These are phyloP conservation scores for Pantherophis alleghaniensis DNA, from an alignment of 2,797 vertebrate genomes.

Conservation along the genomic window DNA sequence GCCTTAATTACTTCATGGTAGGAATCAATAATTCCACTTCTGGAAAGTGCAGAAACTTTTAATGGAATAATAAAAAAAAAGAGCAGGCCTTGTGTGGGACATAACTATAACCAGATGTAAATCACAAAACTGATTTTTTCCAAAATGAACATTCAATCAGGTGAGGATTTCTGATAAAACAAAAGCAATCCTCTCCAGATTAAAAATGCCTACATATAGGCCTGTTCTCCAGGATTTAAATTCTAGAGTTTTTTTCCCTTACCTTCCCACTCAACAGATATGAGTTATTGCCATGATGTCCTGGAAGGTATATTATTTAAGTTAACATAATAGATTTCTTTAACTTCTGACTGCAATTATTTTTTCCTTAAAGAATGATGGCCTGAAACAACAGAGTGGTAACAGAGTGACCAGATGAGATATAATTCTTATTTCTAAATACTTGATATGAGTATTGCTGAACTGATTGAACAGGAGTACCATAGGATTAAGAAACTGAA, in stretches of 20 bases:
- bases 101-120: background rate
- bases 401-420: background rate
- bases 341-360: background rate
- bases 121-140: background rate
- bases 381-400: background rate
- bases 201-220: background rate
- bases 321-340: background rate
- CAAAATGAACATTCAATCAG: background rate
- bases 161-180: background rate
- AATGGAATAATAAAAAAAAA: slow-evolving; percentile 1
- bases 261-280: background rate
- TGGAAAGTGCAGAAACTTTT: background rate
- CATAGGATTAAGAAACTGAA: background rate
- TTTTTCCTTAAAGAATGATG: background rate
- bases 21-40: slow-evolving; percentile 5
- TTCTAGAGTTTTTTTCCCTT: background rate
- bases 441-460: background rate
- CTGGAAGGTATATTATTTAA: background rate
- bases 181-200: background rate
- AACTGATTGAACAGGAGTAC: background rate
- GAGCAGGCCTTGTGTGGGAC: background rate
- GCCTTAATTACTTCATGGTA: slow-evolving; percentile 13
- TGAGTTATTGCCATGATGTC: background rate
- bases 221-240: background rate
- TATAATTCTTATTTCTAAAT: background rate